Evolutionary conservation across 2,113 vertebrate genomes (phyloP), one percentile per base, ranked within the genome.

Genomic region (Microcebus lehilahytsara): DNA sequence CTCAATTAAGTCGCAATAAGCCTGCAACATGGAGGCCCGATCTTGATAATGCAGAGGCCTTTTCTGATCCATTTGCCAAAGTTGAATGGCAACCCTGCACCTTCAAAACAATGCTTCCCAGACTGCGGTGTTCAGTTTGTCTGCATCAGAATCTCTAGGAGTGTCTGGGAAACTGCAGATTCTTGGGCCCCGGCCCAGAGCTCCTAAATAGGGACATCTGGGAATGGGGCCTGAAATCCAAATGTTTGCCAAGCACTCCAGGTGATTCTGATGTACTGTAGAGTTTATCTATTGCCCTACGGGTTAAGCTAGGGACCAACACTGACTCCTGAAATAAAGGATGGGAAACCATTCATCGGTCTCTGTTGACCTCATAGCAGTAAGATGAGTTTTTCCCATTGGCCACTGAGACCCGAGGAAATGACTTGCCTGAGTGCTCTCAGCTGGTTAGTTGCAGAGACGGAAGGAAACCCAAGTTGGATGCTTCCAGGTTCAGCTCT

Each of bases 41-140:
- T n/a, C 71, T 87, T 92, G 42, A 62, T 72, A 49, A 83, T 11
- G 27, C n/a, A 37, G 19, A 30, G 53, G 37, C 4, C 37, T 79
- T 56, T 78, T 62, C 66, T 42, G 34, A 74, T 27, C 46, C n/a
- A 30, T n/a, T 80, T 27, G 27, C 56, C 56, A 69, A 62, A 46
- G 34, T 85, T 56, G 20, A 85, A 12, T 25, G 46, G 34, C 85
- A 87, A 51, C 34, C 34, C 51, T 71, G 4, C 9, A 14, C 8
- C 14, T 49, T 96, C 8, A 37, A 49, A 49, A 14, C 23, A 62
- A 27, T 20, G 49, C 23, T 49, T 89, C 67, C 17, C 11, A 93
- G 58, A 75, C 10, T 2, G 4, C 4, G 9, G 4, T 5, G 4
- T n/a, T 34, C 16, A 0, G 6, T 72, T 49, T 25, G 30, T 58